A percentile compares a stretch with the other conserved stretches of the same genome.
These are phyloP conservation scores for Boleophthalmus pectinirostris DNA, from an alignment of 2,113 vertebrate genomes.

Conservation along the genomic window DNA sequence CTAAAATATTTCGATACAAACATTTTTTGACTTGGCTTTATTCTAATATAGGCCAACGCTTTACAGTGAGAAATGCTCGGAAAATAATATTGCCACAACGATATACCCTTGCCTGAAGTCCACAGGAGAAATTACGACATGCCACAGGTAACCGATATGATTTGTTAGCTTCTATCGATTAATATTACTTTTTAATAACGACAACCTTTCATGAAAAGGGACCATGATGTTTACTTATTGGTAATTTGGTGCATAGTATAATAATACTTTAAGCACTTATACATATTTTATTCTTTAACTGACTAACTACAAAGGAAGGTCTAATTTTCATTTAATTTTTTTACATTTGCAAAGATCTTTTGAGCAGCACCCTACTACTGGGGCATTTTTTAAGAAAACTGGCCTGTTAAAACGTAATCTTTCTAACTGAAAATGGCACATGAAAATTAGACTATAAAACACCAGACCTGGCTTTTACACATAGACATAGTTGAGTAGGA, in stretches of 20 bases:
- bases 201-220: too few species aligned
- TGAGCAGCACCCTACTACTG: slow-evolving; percentile 21
- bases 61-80: slow-evolving; percentile 86
- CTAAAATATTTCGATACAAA: neutral
- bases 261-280: too few species aligned
- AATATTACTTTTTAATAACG: too few species aligned
- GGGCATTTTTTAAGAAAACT: slow-evolving; percentile 54
- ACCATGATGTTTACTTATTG: neutral
- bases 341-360: slow-evolving; percentile 33
- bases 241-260: neutral
- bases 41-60: neutral
- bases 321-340: neutral
- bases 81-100: slow-evolving; percentile 88
- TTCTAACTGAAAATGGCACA: slow-evolving; percentile 4
- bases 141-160: slow-evolving; percentile 83
- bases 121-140: slow-evolving; percentile 87
- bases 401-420: slow-evolving; percentile 51
- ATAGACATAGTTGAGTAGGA: neutral
- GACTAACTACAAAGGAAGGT: slow-evolving; percentile 20
- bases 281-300: neutral
- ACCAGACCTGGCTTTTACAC: neutral
- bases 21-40: neutral
- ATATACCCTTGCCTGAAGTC: slow-evolving; percentile 89
- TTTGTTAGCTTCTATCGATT: too few species aligned
- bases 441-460: slow-evolving; percentile 12